Evolutionary conservation across 1,140 invertebrate species (phyloP).

Genomic region (Teleopsis dalmanni): DNA sequence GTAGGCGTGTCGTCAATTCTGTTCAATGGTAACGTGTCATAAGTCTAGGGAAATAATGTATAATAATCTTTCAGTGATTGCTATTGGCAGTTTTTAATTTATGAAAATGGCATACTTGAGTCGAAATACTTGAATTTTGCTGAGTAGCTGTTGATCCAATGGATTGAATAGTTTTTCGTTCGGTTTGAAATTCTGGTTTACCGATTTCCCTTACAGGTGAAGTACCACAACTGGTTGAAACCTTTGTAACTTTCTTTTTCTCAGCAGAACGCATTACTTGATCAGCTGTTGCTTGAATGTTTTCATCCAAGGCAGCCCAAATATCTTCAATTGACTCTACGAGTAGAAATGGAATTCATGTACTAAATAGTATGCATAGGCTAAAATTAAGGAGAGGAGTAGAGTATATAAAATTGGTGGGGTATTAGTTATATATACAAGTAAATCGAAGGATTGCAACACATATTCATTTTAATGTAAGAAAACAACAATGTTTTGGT

Average conservation of each 20-base stretch:
- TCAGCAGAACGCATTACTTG: constrained; percentile 30
- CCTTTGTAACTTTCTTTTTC: constrained; percentile 24
- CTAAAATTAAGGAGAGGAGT: no score
- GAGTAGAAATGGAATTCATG: no score
- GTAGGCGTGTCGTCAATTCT: no score
- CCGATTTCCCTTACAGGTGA: constrained; percentile 49
- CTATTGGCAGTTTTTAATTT: background rate
- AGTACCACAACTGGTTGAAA: constrained; percentile 52
- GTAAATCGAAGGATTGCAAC: no score
- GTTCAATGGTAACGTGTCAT: constrained; percentile 34
- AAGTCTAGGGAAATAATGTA: constrained; percentile 31
- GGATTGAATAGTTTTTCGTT: constrained; percentile 29
- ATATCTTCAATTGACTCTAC: constrained; percentile 41
- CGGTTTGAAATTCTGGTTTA: background rate
- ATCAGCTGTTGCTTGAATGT: constrained; percentile 37
- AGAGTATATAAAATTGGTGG: no score
- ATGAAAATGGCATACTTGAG: constrained; percentile 56
- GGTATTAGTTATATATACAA: no score
- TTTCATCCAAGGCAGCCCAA: constrained; percentile 41
- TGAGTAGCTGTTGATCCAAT: constrained; percentile 78
- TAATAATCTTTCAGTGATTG: constrained; percentile 6
- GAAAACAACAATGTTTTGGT: constrained; percentile 8
- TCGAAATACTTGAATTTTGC: constrained; percentile 76
- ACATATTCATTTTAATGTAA: background rate
- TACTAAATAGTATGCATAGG: no score